A percentile compares a stretch with the other conserved stretches of the same genome.
phyloP scores from a whole-genome alignment of 2,797 vertebrate species.

The Mareca strepera region DNA sequence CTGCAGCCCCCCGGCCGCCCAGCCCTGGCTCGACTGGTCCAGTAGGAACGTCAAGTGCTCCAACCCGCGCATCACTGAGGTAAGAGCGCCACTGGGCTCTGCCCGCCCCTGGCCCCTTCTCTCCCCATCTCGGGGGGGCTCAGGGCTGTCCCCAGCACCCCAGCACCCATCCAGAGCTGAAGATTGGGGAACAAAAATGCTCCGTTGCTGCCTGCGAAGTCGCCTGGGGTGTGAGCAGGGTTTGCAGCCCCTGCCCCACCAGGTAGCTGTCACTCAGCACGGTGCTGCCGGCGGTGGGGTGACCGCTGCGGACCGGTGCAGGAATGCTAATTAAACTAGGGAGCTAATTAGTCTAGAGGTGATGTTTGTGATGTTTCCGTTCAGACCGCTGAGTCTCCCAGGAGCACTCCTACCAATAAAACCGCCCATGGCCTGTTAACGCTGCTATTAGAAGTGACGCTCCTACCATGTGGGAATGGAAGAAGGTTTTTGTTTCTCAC shows the following conservation, averaged over 20 bases:
- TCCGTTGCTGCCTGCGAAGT: not conserved
- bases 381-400: constrained; percentile 55
- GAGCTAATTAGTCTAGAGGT: constrained; percentile 83
- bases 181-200: not conserved
- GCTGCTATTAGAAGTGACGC: not conserved
- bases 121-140: fast-evolving
- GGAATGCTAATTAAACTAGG: constrained; percentile 84
- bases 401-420: constrained; percentile 28
- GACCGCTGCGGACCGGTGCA: constrained; percentile 47
- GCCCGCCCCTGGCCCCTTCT: fast-evolving
- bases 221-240: not conserved
- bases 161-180: fast-evolving
- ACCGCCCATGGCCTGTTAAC: not conserved
- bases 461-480: not conserved
- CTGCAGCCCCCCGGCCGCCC: constrained; percentile 77
- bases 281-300: constrained; percentile 2
- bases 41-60: constrained; percentile 93
- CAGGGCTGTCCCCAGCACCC: not conserved
- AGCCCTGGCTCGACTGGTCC: constrained; percentile 93
- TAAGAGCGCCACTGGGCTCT: constrained; percentile 65
- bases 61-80: constrained; percentile 97
- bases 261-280: constrained; percentile 32
- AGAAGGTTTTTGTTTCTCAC: not conserved
- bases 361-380: constrained; percentile 75
- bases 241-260: not conserved